These are phyloP conservation scores for Drosophila persimilis DNA, from an alignment of 1,140 invertebrate genomes.

Conservation along the genomic window DNA sequence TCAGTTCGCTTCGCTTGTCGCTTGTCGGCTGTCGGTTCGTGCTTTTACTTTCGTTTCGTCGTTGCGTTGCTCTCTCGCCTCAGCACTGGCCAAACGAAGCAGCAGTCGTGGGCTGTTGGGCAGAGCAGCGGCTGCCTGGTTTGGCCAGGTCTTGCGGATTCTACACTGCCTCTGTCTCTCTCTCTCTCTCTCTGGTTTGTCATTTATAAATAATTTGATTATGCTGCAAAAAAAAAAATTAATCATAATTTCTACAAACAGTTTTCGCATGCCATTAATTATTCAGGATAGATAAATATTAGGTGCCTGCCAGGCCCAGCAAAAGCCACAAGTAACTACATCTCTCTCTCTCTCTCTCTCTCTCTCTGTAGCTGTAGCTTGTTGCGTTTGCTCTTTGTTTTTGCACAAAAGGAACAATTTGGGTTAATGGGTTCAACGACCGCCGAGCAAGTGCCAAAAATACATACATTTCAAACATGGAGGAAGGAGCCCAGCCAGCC, in stretches of 20 bases:
- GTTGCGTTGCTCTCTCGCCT: conserved; percentile 16
- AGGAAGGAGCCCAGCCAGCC: background rate
- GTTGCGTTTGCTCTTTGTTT: conserved; percentile 44
- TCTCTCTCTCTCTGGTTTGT: background rate
- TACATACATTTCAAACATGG: conserved; percentile 18
- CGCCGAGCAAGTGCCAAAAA: conserved; percentile 63
- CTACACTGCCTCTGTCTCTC: no score
- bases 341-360: background rate
- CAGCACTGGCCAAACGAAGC: no score
- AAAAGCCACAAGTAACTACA: conserved; percentile 18
- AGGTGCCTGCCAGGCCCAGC: background rate
- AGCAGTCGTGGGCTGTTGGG: no score
- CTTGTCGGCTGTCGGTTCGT: conserved; percentile 12
- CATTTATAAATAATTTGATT: conserved; percentile 41
- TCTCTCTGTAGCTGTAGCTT: conserved; percentile 7
- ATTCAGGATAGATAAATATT: conserved; percentile 1
- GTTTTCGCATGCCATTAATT: no score
- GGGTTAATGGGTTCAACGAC: conserved; percentile 78
- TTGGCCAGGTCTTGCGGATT: no score
- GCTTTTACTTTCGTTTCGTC: conserved; percentile 72
- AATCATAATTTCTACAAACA: conserved; percentile 28
- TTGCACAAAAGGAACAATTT: conserved; percentile 64
- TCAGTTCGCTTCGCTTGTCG: no score
- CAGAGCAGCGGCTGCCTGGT: no score
- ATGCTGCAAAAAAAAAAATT: conserved; percentile 24